Base-by-base conservation (phyloP, 2,888 invertebrate genomes). In the Eupithecia insigniata region DNA sequence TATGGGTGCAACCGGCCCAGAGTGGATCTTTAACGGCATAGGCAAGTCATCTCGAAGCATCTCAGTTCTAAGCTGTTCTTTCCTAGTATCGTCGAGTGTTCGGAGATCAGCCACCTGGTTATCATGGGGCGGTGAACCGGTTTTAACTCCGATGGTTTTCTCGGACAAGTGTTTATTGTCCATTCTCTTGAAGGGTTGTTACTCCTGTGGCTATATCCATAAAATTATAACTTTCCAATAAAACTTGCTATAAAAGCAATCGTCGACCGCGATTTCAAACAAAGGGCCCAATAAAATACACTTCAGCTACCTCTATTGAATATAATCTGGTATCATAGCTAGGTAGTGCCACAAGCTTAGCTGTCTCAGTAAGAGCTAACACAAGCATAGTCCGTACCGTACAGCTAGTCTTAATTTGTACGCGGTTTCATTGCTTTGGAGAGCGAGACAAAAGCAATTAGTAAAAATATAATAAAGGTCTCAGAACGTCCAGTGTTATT, bases 281-380 rank as follows among this genome's bases (percentile, higher is more conserved):
- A 76, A 74, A 70, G 69, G 39, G 46, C 66, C 36, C 65, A 73
- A 67, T 75, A 74, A 67, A 69, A 60, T 70, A 60, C 67, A 58
- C 46, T 71, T 72, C 73, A 62, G 61, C 30, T 61, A 67, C 43
- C 66, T 60, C 71, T 70, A 72, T 71, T 72, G 69, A 76, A 70
- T 66, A 72, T 78, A 75, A 78, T 78, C 78, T 71, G 51, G 67
- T 58, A 55, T 67, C 64, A 73, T 72, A 43, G 61, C 22, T 64
- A n/a, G n/a, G 64, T 51, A 46, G 61, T 32, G 43, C 22, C 14
- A 46, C 61, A 26, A 43, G 12, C 61, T 32, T 32, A 30, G 8
- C 16, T 18, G 61, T 32, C 30, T 18, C 8, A 18, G 32, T 51
- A n/a, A 61, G 7, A 28, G 18, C 32, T 61, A 18, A 18, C 5